A percentile compares a stretch with the other conserved stretches of the same genome.
Evolutionary conservation across 2,888 invertebrate species (phyloP).

Genomic region (Torymus texanus): DNA sequence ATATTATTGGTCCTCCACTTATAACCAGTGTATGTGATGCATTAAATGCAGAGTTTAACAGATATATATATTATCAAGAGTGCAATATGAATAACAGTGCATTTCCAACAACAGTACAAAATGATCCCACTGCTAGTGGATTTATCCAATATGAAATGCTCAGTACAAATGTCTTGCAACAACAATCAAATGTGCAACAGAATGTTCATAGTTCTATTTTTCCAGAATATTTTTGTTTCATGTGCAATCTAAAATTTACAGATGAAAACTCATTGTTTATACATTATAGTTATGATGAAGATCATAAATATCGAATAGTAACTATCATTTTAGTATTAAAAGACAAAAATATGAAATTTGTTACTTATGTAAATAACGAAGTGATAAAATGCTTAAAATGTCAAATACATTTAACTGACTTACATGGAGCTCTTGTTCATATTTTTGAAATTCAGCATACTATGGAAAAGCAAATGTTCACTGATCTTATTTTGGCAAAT

Average conservation of each 20-base stretch:
- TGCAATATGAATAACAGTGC: constrained; percentile 27
- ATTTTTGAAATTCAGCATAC: constrained; percentile 41
- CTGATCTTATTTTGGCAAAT: constrained; percentile 1
- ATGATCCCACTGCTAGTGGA: constrained; percentile 18
- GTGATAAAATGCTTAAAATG: constrained; percentile 49
- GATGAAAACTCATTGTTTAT: constrained; percentile 45
- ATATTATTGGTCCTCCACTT: constrained; percentile 16
- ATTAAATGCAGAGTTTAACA: constrained; percentile 36
- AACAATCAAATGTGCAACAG: constrained; percentile 17
- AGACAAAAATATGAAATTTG: constrained; percentile 53
- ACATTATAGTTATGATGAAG: constrained; percentile 46
- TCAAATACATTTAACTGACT: constrained; percentile 39
- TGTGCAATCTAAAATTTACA: constrained; percentile 37
- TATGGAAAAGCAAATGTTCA: constrained; percentile 17
- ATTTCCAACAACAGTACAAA: constrained; percentile 33
- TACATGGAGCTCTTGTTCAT: constrained; percentile 38
- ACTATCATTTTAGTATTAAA: constrained; percentile 44
- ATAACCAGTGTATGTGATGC: constrained; percentile 35
- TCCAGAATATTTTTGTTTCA: constrained; percentile 47
- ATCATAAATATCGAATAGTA: constrained; percentile 43
- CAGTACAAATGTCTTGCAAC: constrained; percentile 29
- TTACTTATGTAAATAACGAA: constrained; percentile 30
- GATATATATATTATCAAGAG: constrained; percentile 30
- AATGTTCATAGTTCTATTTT: constrained; percentile 14
- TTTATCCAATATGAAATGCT: constrained; percentile 11